phyloP scores from a whole-genome alignment of 2,797 vertebrate species.

The Phoeniculus purpureus region DNA sequence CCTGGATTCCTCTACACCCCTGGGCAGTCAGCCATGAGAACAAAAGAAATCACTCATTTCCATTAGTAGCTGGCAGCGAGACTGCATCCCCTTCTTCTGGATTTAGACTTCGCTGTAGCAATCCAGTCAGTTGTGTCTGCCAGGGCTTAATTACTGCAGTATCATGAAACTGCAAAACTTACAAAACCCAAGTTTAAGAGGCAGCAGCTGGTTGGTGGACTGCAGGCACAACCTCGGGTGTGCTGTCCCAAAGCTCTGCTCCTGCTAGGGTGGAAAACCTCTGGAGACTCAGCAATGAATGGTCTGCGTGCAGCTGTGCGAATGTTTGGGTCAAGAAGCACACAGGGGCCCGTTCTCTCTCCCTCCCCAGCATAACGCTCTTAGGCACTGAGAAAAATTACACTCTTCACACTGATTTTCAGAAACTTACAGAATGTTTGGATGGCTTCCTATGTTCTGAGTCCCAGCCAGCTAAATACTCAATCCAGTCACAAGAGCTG shows the following conservation, averaged over 20 bases:
- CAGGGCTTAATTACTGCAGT: constrained; percentile 65
- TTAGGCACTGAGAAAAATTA: not conserved
- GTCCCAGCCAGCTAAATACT: not conserved
- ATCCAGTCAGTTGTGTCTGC: constrained; percentile 52
- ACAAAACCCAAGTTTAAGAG: not conserved
- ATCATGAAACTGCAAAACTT: constrained; percentile 47
- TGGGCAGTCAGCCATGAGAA: constrained; percentile 63
- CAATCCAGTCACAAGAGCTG: not conserved
- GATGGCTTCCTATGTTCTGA: not conserved
- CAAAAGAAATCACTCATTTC: constrained; percentile 64
- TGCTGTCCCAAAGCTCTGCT: not conserved
- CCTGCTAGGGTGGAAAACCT: not conserved
- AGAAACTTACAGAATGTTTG: constrained; percentile 8
- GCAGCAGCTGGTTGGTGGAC: not conserved
- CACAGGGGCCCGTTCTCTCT: not conserved
- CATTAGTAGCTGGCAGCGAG: constrained; percentile 64
- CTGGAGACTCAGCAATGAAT: rapidly evolving
- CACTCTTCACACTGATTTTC: not conserved
- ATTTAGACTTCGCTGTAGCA: constrained; percentile 46
- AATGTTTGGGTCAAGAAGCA: rapidly evolving
- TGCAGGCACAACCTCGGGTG: not conserved
- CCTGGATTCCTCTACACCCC: constrained; percentile 42
- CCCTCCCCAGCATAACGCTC: not conserved
- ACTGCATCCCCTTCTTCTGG: constrained; percentile 26
- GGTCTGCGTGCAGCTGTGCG: rapidly evolving